A percentile compares a stretch with the other conserved stretches of the same genome.
Evolutionary conservation across 2,113 vertebrate genomes (phyloP).

Genomic region (Lutjanus erythropterus): DNA sequence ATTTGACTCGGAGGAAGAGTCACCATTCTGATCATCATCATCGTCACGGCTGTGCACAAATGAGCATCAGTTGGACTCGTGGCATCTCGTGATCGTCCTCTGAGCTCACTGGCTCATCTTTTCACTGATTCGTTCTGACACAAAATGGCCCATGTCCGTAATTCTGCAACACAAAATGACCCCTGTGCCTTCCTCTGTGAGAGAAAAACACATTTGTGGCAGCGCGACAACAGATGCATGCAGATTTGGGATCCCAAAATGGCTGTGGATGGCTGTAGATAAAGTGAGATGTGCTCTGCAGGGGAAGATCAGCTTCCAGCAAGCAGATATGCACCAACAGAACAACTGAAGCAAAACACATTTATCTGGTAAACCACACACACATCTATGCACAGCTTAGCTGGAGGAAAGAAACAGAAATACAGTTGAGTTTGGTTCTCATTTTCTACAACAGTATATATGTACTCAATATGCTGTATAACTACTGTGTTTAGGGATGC

Average conservation of each 20-base stretch:
- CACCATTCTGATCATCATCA: slow-evolving; percentile 53
- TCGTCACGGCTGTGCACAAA: slow-evolving; percentile 51
- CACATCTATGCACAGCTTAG: neutral
- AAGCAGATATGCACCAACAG: slow-evolving; percentile 12
- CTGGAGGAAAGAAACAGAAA: slow-evolving; percentile 7
- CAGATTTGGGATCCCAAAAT: slow-evolving; percentile 49
- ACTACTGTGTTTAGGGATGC: neutral
- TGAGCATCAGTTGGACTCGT: slow-evolving; percentile 61
- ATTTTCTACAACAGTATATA: slow-evolving; percentile 6
- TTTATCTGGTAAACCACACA: slow-evolving; percentile 1
- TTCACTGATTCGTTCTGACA: slow-evolving; percentile 69
- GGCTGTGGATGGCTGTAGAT: slow-evolving; percentile 43
- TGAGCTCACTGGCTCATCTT: slow-evolving; percentile 58
- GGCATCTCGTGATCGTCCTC: slow-evolving; percentile 55
- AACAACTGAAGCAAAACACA: slow-evolving; percentile 25
- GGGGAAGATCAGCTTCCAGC: slow-evolving; percentile 21
- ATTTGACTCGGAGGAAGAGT: slow-evolving; percentile 62
- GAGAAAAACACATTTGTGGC: slow-evolving; percentile 57
- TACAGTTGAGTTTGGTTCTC: neutral
- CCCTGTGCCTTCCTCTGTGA: slow-evolving; percentile 43
- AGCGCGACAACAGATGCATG: slow-evolving; percentile 55
- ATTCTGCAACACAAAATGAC: slow-evolving; percentile 59
- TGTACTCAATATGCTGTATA: neutral
- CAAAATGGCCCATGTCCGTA: slow-evolving; percentile 65
- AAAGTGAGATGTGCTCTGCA: slow-evolving; percentile 3